Conservation (phyloP, 2,888 invertebrate genomes). For the Nephrotoma appendiculata region DNA sequence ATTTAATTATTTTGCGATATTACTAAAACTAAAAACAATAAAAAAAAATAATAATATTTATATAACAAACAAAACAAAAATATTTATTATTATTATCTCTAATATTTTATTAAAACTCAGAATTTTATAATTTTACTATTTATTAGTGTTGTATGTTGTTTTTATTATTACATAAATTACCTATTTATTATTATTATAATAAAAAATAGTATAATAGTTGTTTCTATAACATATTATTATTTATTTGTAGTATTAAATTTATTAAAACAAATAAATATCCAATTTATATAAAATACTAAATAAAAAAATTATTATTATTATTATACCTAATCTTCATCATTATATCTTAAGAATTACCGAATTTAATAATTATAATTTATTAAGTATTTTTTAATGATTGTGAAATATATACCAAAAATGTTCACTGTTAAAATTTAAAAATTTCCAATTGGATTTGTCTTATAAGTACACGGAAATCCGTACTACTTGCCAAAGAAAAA, state of each 20-base stretch:
- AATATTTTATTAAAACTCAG: neutral
- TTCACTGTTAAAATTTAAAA: too few relatives aligned
- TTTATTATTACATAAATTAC: neutral
- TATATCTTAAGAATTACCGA: too few relatives aligned
- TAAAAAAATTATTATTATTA: neutral
- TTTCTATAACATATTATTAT: neutral
- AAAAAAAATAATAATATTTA: neutral
- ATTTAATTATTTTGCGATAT: neutral
- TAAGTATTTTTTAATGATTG: too few relatives aligned
- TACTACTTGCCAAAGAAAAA: too few relatives aligned
- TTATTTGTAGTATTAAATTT: neutral
- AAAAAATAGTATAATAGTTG: neutral
- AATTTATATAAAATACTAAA: neutral
- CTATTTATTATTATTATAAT: neutral
- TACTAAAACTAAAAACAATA: neutral
- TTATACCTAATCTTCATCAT: neutral
- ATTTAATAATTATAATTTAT: too few relatives aligned
- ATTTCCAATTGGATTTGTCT: too few relatives aligned
- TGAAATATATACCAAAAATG: too few relatives aligned
- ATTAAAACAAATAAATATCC: neutral
- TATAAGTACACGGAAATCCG: too few relatives aligned
- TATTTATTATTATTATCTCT: neutral
- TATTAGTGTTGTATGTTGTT: neutral
- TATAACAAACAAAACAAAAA: neutral
- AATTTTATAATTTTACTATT: neutral